Percentiles rank a stretch among this genome's conserved stretches.
Evolutionary conservation across 2,888 invertebrate species (phyloP).

Genomic region (Drosophila ezoana): DNA sequence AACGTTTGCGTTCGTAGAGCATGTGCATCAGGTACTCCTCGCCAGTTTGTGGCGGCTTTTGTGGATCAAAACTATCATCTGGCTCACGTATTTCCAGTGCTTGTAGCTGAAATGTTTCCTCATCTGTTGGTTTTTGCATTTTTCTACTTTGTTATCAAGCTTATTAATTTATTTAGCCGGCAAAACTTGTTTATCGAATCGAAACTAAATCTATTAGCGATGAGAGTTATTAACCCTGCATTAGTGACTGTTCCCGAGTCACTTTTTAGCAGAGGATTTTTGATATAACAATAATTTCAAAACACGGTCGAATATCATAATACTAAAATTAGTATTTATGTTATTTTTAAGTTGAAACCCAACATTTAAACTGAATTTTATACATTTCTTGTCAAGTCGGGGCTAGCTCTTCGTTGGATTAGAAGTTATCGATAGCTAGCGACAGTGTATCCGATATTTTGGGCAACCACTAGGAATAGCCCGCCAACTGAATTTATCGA

Average conservation of each 20-base stretch:
- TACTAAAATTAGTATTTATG: not conserved
- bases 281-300: not conserved
- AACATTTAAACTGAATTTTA: not conserved
- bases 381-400: not conserved
- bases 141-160: not conserved
- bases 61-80: slow-evolving; percentile 81
- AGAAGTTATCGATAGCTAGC: slow-evolving; percentile 16
- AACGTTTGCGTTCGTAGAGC: slow-evolving; percentile 82
- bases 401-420: not conserved
- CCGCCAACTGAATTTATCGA: slow-evolving; percentile 5
- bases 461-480: no score
- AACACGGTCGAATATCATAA: not conserved
- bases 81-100: slow-evolving; percentile 82
- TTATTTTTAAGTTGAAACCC: not conserved
- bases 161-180: slow-evolving; percentile 16
- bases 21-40: slow-evolving; percentile 84
- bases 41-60: slow-evolving; percentile 76
- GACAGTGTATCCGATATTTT: not conserved
- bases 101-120: slow-evolving; percentile 81
- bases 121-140: slow-evolving; percentile 37
- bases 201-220: not conserved
- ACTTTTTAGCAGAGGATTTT: not conserved
- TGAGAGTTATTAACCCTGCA: not conserved
- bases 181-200: slow-evolving; percentile 17
- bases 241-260: not conserved